A percentile compares a stretch with the other conserved stretches of the same genome.
Evolutionary conservation across 2,113 vertebrate genomes (phyloP).

Genomic region (Ciconia boyciana): DNA sequence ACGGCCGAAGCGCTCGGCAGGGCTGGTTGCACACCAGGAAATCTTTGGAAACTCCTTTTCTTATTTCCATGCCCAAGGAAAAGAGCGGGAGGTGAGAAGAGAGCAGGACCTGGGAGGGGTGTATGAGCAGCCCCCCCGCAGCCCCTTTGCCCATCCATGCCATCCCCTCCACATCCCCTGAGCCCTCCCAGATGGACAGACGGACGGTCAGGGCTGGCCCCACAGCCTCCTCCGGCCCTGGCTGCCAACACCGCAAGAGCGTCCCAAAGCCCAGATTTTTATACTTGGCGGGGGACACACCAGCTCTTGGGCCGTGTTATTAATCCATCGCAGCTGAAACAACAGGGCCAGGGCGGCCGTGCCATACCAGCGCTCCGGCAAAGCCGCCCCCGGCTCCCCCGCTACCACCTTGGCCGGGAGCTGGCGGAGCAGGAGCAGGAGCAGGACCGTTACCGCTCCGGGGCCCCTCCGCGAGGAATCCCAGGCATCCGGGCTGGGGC

Average conservation of each 20-base stretch:
- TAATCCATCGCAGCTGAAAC: constrained; percentile 61
- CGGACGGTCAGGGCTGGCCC: not conserved
- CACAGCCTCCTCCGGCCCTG: not conserved
- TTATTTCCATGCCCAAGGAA: not conserved
- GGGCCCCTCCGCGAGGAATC: constrained; percentile 70
- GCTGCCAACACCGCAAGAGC: not conserved
- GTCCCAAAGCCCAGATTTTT: not conserved
- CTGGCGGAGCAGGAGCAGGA: constrained; percentile 42
- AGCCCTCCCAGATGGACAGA: not conserved
- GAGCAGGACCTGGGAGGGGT: not conserved
- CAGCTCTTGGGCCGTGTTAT: not conserved
- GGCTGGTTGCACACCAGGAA: not conserved
- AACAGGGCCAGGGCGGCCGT: not conserved
- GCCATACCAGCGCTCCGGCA: constrained; percentile 14
- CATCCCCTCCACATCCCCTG: not conserved
- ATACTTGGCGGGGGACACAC: not conserved
- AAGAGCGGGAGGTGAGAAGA: not conserved
- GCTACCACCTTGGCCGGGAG: constrained; percentile 30
- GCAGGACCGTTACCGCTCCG: constrained; percentile 46
- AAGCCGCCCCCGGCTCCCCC: not conserved
- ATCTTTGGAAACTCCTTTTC: not conserved
- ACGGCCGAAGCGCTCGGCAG: rapidly evolving
- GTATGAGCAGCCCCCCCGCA: not conserved
- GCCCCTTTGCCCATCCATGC: not conserved
- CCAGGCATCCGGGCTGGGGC: constrained; percentile 73